phyloP scores from a whole-genome alignment of 2,113 vertebrate genomes.

The Salvator merianae region DNA sequence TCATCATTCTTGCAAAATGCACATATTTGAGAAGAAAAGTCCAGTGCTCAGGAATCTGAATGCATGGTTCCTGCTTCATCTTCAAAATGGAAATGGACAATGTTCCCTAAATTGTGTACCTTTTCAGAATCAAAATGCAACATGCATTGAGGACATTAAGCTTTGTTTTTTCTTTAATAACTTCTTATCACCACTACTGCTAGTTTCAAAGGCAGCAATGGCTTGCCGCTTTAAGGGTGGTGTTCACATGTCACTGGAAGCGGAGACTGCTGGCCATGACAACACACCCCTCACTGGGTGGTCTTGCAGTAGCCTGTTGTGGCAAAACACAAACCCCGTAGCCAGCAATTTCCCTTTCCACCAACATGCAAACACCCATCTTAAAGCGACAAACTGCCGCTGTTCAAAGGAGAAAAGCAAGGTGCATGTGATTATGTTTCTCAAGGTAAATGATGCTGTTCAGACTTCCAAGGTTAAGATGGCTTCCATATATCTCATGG shows the following conservation, averaged over 20 bases:
- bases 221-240: no score
- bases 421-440: not conserved
- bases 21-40: not conserved
- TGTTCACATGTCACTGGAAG: no score
- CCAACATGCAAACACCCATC: no score
- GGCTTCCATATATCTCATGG: not conserved
- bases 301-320: no score
- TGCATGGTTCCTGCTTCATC: not conserved
- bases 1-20: not conserved
- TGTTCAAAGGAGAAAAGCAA: no score
- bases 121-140: constrained; percentile 5
- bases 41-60: not conserved
- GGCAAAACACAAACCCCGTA: no score
- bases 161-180: not conserved
- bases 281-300: no score
- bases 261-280: no score
- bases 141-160: not conserved
- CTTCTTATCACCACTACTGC: not conserved
- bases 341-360: no score
- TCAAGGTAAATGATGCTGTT: not conserved
- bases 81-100: not conserved
- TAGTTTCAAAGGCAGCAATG: constrained; percentile 10
- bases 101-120: not conserved
- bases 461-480: not conserved
- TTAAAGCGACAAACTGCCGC: no score